Conservation (phyloP, 2,797 vertebrate genomes). For the Tadarida brasiliensis region DNA sequence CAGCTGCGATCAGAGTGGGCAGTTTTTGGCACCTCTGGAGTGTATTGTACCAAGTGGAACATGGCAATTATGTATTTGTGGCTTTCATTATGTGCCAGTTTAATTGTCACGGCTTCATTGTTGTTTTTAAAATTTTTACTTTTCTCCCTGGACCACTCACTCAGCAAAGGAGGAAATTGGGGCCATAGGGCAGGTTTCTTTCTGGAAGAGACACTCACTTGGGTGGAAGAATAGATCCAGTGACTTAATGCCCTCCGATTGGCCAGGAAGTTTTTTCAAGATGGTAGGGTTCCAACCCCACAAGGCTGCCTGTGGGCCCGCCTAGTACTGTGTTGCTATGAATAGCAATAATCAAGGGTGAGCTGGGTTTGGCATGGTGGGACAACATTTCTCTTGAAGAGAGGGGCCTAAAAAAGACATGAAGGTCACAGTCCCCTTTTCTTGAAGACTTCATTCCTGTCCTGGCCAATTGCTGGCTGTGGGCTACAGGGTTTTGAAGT, state of each 20-base stretch:
- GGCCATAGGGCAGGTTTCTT: constrained; percentile 84
- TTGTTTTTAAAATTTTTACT: constrained; percentile 71
- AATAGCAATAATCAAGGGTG: neutral
- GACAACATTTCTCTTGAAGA: neutral
- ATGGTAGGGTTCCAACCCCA: neutral
- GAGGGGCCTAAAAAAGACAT: neutral
- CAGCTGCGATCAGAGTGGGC: constrained; percentile 76
- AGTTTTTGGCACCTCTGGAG: constrained; percentile 72
- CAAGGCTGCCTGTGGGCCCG: neutral
- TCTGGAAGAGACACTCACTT: constrained; percentile 82
- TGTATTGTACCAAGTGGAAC: constrained; percentile 58
- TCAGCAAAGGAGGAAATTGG: constrained; percentile 84
- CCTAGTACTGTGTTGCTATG: neutral
- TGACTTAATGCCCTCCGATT: constrained; percentile 77
- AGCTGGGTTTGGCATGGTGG: neutral
- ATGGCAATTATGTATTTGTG: constrained; percentile 80
- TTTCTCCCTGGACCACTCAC: constrained; percentile 73
- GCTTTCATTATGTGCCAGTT: constrained; percentile 77
- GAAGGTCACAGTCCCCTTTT: neutral
- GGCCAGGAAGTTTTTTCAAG: constrained; percentile 75
- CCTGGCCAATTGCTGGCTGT: neutral
- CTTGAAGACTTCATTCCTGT: neutral
- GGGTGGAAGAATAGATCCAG: constrained; percentile 81
- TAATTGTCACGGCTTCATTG: constrained; percentile 80
- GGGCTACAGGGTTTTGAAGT: neutral